Evolutionary conservation across 2,113 vertebrate genomes (phyloP), one percentile per base, ranked within the genome.

Genomic region (Cyanoramphus novaezelandiae): DNA sequence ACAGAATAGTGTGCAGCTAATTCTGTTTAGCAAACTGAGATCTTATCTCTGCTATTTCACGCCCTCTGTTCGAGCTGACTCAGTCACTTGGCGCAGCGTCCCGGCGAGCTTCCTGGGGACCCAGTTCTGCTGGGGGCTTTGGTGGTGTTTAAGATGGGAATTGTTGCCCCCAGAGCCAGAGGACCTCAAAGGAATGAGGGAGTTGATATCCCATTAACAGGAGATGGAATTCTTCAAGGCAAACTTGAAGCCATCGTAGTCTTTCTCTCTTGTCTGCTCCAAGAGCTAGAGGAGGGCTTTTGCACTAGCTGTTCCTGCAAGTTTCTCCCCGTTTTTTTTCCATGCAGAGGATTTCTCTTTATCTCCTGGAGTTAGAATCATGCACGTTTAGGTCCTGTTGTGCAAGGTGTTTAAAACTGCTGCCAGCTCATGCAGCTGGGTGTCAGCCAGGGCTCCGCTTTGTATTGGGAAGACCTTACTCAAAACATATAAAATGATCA

Each of bases 21-120:
- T 97, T 97, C 88, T 90, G 94, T 93, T 97, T 78, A 74, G 97
- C 92, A 95, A 94, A 97, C 86, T 94, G 96, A 91, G 93, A 96
- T 96, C 92, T 6, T 37, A 90, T 97, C 93, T 77, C 81, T 96
- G 91, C 86, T 95, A 44, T 97, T 97, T 94, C 82, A 47, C 47
- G 6, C 47, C 60, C 39, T 92, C 81, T 27, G 5, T 23, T 5
- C 1, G 46, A 89, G 93, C 91, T 44, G 90, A 69, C 81, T 95
- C 90, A 55, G 74, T 82, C 11, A n/a, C 72, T 94, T 8, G 10
- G 82, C 20, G 15, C 87, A 74, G 95, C 14, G 49, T 90, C 35
- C 55, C 0, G 5, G 65, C 79, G 83, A 86, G 90, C 53, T 4
- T 52, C 65, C n/a, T 17, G 35, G 50, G 78, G 62, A 64, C 55